Evolutionary conservation across 1,140 invertebrate genomes (phyloP), one percentile per base, ranked within the genome.

Genomic region (Bombus affinis): DNA sequence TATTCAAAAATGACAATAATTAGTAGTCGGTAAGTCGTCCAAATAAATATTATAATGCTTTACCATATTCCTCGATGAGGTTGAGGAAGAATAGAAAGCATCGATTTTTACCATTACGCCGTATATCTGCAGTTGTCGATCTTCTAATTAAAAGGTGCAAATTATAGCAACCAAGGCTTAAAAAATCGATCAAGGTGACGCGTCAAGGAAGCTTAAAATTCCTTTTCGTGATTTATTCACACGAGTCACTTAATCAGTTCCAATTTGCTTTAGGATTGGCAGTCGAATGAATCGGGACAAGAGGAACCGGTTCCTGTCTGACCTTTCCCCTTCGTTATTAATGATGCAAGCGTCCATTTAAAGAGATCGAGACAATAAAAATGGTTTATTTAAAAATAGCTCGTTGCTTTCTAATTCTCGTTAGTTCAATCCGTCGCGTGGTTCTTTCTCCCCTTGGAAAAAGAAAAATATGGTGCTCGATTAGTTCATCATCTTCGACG

Each of bases 211-310:
- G 12, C 12, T 39, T 71, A 39, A 71, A 71, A 71, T 70, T 70
- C 70, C 37, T 39, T 28, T 5, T 25, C 8, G 6, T 22, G 13
- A 71, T 28, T 35, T 39, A 71, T 39, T 39, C 22, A 8, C 37
- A 15, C 18, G 25, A 25, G 32, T 35, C 35, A 10, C 53, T 68
- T 32, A 9, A 68, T 68, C 42, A 15, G 10, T 66, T 37, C 25
- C 6, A 35, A 80, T 80, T n/a, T 42, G 32, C 71, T 81, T 81
- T 32, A 53, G 39, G 68, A 42, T 70, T 9, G 68, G 68, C 42
- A 15, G n/a, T 59, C 28, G 35, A 72, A 47, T 35, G 25, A 57
- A 53, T 25, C 47, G 44, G 28, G 25, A 10, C 32, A 70, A 57
- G 22, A 57, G 44, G n/a, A 71, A 72, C 79, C 65, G 79, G 79